Evolutionary conservation across 2,888 invertebrate genomes (phyloP).

Genomic region (Oegoconia quadripuncta): DNA sequence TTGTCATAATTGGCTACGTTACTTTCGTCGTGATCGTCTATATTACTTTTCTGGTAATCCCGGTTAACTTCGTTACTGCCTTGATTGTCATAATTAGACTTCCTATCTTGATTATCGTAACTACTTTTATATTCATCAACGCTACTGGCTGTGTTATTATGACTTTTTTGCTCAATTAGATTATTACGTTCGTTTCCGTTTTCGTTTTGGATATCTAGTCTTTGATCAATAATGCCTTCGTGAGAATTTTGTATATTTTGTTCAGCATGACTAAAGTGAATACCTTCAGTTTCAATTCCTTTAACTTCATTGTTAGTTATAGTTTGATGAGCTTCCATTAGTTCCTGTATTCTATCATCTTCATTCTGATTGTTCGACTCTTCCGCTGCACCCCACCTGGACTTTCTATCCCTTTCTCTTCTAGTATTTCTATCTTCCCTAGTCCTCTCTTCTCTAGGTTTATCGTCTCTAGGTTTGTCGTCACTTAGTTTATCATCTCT

Average conservation of each 20-base stretch:
- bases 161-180: not conserved
- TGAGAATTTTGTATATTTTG: constrained; percentile 14
- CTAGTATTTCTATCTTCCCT: constrained; percentile 35
- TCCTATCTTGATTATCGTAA: not conserved
- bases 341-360: constrained; percentile 6
- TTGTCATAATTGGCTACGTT: not conserved
- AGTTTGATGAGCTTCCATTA: constrained; percentile 2
- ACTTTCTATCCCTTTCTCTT: constrained; percentile 63
- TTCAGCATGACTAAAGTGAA: constrained; percentile 24
- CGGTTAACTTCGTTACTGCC: no score
- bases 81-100: no score
- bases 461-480: constrained; percentile 4
- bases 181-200: not conserved
- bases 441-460: constrained; percentile 5
- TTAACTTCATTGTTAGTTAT: constrained; percentile 12
- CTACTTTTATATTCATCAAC: not conserved
- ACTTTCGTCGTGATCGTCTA: not conserved
- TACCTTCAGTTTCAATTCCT: constrained; percentile 7
- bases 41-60: no score
- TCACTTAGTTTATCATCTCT: constrained; percentile 15
- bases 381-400: constrained; percentile 66
- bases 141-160: not conserved
- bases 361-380: constrained; percentile 25
- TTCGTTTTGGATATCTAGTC: not conserved
- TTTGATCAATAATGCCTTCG: constrained; percentile 1